These are phyloP conservation scores for Seladonia tumulorum DNA, from an alignment of 2,888 invertebrate species.

Conservation along the genomic window DNA sequence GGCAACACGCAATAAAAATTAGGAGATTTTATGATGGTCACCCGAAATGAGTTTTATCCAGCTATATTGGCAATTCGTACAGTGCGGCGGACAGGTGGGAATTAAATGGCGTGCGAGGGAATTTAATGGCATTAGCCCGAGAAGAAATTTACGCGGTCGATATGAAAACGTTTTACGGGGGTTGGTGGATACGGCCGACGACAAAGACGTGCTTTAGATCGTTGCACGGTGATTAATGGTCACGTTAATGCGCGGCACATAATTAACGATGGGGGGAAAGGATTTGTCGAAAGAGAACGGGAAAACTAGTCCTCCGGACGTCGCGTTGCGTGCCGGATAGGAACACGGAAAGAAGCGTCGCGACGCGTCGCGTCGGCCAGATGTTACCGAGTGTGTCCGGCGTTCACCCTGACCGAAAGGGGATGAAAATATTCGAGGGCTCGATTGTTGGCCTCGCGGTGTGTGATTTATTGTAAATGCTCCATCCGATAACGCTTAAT, in stretches of 20 bases:
- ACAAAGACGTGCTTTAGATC: conserved; percentile 58
- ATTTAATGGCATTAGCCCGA: conserved; percentile 63
- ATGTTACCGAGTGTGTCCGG: conserved; percentile 3
- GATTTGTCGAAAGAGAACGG: conserved; percentile 59
- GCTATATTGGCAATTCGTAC: not conserved
- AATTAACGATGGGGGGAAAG: conserved; percentile 62
- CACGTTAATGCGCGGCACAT: conserved; percentile 57
- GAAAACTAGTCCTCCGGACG: conserved; percentile 12
- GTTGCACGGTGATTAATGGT: conserved; percentile 65
- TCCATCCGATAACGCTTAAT: not conserved
- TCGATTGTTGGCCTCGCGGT: not conserved
- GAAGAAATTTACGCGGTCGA: conserved; percentile 72
- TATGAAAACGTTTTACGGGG: conserved; percentile 58
- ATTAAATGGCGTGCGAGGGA: conserved; percentile 68
- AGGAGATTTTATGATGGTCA: not conserved
- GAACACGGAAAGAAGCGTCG: not conserved
- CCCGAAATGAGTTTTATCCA: not conserved
- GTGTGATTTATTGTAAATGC: conserved; percentile 2
- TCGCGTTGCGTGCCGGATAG: not conserved
- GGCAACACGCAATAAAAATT: not conserved
- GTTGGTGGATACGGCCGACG: conserved; percentile 46
- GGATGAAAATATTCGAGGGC: not conserved
- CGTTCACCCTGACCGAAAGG: not conserved
- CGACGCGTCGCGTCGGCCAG: not conserved
- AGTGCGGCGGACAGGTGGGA: conserved; percentile 39